Evolutionary conservation across 2,113 vertebrate species (phyloP).

Genomic region (Rousettus leschenaultii): DNA sequence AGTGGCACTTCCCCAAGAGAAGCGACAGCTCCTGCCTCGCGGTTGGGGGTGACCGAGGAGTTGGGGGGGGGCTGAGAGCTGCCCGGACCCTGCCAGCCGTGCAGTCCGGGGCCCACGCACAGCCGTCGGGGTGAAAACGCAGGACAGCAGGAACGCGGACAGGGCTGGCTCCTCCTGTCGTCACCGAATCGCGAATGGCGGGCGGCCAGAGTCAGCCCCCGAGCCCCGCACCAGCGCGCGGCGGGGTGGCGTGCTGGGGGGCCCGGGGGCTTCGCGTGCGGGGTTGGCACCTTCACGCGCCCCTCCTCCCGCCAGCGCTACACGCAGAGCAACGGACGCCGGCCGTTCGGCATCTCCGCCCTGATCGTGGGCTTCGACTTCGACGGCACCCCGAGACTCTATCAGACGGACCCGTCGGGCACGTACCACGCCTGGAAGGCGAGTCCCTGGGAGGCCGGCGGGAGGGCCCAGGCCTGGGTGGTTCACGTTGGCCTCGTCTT

Average conservation of each 20-base stretch:
- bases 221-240: too few relatives aligned
- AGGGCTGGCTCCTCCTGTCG: accelerated
- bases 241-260: accelerated
- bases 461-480: too few relatives aligned
- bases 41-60: background rate
- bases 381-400: constrained; percentile 89
- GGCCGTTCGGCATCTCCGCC: constrained; percentile 91
- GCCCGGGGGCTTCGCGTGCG: accelerated
- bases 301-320: constrained; percentile 82
- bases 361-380: constrained; percentile 92
- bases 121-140: too few relatives aligned
- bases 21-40: background rate
- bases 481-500: background rate
- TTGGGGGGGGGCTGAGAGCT: background rate
- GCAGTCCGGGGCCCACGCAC: background rate
- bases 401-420: constrained; percentile 91
- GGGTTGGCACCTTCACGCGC: accelerated
- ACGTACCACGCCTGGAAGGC: constrained; percentile 95
- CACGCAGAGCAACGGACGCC: constrained; percentile 90
- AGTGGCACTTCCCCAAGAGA: background rate
- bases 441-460: background rate
- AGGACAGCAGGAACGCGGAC: background rate
- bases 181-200: accelerated
- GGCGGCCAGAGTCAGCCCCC: too few relatives aligned
- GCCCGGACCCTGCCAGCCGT: accelerated